Evolutionary conservation across 2,888 invertebrate genomes (phyloP).

Genomic region (Exocentrus adspersus): DNA sequence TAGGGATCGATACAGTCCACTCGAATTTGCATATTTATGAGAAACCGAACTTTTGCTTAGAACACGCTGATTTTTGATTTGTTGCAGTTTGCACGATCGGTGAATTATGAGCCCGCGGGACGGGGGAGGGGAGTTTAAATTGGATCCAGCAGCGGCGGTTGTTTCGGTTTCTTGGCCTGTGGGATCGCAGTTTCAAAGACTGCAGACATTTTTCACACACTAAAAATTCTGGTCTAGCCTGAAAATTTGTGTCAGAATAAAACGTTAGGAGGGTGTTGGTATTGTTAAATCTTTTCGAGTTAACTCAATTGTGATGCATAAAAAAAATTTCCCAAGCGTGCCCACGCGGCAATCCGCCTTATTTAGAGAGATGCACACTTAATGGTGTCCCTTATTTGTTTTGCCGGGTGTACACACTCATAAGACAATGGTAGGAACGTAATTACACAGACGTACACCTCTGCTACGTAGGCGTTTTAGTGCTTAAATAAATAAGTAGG

Average conservation of each 20-base stretch:
- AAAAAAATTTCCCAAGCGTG: no score
- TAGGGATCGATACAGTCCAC: constrained; percentile 50
- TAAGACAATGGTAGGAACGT: constrained; percentile 36
- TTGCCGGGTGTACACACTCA: constrained; percentile 4
- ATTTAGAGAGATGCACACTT: background rate
- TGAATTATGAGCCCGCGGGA: constrained; percentile 36
- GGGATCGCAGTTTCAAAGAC: no score
- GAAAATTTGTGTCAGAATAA: no score
- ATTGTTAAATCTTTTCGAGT: no score
- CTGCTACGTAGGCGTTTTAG: constrained; percentile 34
- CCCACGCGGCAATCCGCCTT: no score
- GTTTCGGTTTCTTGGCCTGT: background rate
- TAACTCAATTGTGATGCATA: no score
- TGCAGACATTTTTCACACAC: no score
- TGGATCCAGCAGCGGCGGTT: background rate
- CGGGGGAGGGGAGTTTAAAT: background rate
- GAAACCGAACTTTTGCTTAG: constrained; percentile 41
- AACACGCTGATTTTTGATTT: constrained; percentile 46
- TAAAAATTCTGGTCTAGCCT: no score
- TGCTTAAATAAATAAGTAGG: constrained; percentile 41
- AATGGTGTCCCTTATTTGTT: constrained; percentile 3
- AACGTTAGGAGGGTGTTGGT: no score
- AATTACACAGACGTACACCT: constrained; percentile 29
- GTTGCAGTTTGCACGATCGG: constrained; percentile 41
- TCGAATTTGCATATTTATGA: constrained; percentile 52